Conservation (phyloP, 2,888 invertebrate genomes). For the Heliconius charithonia region DNA sequence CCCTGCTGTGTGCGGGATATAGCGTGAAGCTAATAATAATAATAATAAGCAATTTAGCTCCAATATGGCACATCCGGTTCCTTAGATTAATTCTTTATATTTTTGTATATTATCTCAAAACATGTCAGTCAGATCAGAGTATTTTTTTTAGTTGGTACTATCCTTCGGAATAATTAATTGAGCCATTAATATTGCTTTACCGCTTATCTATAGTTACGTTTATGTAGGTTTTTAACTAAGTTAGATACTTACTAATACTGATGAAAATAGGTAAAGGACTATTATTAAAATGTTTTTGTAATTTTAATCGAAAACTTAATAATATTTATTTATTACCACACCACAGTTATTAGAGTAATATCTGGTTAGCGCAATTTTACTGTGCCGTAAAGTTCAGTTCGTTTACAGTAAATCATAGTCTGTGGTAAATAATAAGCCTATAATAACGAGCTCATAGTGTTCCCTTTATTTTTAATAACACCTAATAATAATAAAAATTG, state of each 20-base stretch:
- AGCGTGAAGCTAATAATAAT: too few relatives aligned
- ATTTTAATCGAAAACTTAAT: neutral
- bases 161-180: too few relatives aligned
- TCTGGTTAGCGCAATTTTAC: conserved; percentile 19
- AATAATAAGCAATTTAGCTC: neutral
- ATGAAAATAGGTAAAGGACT: neutral
- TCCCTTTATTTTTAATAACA: conserved; percentile 11
- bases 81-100: neutral
- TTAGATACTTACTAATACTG: too few relatives aligned
- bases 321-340: conserved; percentile 7
- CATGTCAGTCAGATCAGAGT: too few relatives aligned
- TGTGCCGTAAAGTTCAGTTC: conserved; percentile 20
- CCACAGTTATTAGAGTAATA: conserved; percentile 7
- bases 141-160: too few relatives aligned
- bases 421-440: conserved; percentile 5
- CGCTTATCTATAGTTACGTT: too few relatives aligned
- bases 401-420: conserved; percentile 19
- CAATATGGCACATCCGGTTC: neutral
- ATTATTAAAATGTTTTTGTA: neutral
- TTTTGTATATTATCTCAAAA: conserved; percentile 8
- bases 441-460: neutral
- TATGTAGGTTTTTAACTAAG: too few relatives aligned
- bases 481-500: conserved; percentile 6
- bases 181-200: too few relatives aligned
- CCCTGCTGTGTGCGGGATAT: too few relatives aligned